phyloP scores from a whole-genome alignment of 2,113 vertebrate genomes.

The Promerops cafer region DNA sequence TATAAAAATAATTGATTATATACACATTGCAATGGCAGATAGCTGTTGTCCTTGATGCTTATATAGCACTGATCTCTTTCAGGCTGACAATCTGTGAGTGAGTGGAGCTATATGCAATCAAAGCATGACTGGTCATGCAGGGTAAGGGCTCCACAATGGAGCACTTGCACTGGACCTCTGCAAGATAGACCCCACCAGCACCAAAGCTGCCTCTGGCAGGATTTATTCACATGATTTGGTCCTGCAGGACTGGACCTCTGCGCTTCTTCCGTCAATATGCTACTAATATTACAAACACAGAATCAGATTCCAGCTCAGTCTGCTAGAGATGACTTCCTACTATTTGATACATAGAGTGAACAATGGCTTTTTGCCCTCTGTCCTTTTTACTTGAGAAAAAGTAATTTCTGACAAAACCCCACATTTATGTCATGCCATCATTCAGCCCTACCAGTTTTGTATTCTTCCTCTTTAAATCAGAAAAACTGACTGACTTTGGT shows the following conservation, averaged over 20 bases:
- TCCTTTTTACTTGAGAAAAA: not conserved
- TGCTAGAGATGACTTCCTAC: not conserved
- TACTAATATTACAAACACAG: not conserved
- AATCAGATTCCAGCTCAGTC: not conserved
- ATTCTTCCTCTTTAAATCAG: not conserved
- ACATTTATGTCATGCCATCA: not conserved
- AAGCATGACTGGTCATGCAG: not conserved
- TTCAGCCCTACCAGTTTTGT: not conserved
- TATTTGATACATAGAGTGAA: not conserved
- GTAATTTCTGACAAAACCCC: not conserved
- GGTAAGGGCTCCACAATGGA: not conserved
- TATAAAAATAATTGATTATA: not conserved
- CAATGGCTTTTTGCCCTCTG: not conserved
- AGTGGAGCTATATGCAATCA: not conserved
- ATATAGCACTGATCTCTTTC: not conserved
- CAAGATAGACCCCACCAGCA: not conserved
- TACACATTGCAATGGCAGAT: not conserved
- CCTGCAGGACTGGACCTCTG: not conserved
- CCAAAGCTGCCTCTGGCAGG: not conserved
- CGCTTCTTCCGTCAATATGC: not conserved
- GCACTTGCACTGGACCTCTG: not conserved
- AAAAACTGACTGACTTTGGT: not conserved
- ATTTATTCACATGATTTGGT: accelerated
- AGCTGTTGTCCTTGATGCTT: not conserved
- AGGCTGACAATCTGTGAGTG: not conserved